These are phyloP conservation scores for Progne subis DNA, from an alignment of 2,113 vertebrate genomes.

Conservation along the genomic window DNA sequence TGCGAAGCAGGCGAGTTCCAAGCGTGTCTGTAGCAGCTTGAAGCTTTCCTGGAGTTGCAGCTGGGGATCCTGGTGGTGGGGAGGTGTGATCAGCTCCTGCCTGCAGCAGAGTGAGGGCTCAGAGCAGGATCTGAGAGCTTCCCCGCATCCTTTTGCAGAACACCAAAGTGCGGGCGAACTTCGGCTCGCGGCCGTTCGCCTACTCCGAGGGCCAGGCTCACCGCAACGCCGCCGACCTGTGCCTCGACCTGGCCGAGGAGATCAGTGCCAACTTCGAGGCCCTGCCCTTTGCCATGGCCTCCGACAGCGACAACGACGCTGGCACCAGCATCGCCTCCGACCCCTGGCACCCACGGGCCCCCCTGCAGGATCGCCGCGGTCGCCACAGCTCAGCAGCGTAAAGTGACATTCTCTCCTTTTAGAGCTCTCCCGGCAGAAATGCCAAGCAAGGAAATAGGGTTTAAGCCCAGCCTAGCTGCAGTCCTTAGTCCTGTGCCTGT, in stretches of 20 bases:
- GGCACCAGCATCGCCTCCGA: conserved; percentile 95
- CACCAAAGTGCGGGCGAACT: conserved; percentile 96
- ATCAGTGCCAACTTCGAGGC: conserved; percentile 98
- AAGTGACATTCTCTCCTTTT: not conserved
- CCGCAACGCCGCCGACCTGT: conserved; percentile 93
- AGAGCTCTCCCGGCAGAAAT: not conserved
- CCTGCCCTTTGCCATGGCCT: conserved; percentile 96
- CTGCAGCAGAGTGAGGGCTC: not conserved
- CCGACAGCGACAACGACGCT: conserved; percentile 96
- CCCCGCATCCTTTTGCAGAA: conserved; percentile 76
- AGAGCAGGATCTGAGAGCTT: not conserved
- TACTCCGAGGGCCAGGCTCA: conserved; percentile 96
- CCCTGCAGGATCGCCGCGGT: conserved; percentile 93
- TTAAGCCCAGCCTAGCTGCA: not conserved
- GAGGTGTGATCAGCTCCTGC: not conserved
- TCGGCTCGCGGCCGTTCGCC: conserved; percentile 89
- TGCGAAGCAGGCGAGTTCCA: not conserved
- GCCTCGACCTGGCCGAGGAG: conserved; percentile 94
- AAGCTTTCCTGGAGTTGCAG: not conserved
- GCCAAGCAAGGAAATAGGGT: not conserved
- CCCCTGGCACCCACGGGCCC: conserved; percentile 90
- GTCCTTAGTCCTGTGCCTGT: not conserved
- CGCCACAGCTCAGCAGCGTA: conserved; percentile 91
- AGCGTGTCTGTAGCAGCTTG: not conserved
- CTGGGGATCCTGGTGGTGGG: not conserved